Conservation (phyloP, 2,888 invertebrate species). For the Oligia strigilis region DNA sequence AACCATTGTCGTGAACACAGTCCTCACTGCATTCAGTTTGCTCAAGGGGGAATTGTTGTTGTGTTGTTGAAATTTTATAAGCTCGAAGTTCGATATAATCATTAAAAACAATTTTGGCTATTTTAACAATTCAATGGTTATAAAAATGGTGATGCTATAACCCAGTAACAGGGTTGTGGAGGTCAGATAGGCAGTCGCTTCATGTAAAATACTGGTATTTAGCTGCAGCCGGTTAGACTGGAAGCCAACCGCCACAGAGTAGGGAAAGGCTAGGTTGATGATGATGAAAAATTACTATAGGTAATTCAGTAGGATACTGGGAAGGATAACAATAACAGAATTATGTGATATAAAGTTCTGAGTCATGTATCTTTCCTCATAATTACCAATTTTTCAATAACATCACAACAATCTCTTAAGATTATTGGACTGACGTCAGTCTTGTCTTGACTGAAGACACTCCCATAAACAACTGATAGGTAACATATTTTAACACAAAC, state of each 20-base stretch:
- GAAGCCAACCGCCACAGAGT: not conserved
- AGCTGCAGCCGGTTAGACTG: not conserved
- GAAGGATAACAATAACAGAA: not conserved
- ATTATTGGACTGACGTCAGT: constrained; percentile 48
- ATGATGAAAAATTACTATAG: not conserved
- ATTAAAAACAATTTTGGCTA: not conserved
- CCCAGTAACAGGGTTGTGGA: not conserved
- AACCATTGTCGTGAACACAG: constrained; percentile 9
- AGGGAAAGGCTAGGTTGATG: not conserved
- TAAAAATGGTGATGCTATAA: not conserved
- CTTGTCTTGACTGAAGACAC: constrained; percentile 24
- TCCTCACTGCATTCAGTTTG: constrained; percentile 9
- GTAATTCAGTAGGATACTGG: not conserved
- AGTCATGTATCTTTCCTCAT: constrained; percentile 6
- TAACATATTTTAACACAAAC: constrained; percentile 32
- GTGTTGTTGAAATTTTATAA: constrained; percentile 7
- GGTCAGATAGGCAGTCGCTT: too few species aligned
- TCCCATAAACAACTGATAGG: constrained; percentile 32
- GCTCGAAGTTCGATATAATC: not conserved
- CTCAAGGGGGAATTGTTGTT: not conserved
- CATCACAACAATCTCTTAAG: constrained; percentile 29
- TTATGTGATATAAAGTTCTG: not conserved
- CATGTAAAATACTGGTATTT: too few species aligned
- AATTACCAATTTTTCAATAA: constrained; percentile 31
- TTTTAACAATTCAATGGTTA: not conserved